Evolutionary conservation across 2,113 vertebrate species (phyloP), one percentile per base, ranked within the genome.

Genomic region (Electrona antarctica): DNA sequence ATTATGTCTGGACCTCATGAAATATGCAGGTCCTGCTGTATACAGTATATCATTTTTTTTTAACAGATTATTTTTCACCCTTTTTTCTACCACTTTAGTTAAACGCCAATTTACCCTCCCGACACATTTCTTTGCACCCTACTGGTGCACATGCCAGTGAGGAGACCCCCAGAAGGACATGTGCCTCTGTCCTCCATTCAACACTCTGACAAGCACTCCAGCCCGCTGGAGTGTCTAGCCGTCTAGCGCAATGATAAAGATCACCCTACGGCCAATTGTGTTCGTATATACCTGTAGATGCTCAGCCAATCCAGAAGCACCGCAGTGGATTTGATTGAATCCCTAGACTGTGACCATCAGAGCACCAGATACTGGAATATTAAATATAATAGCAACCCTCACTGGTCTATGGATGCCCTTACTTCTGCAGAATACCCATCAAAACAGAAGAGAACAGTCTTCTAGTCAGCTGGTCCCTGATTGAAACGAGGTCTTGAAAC

Each of bases 321-420:
- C 33, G 33, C 57, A 9, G 57, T 56, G n/a, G 50, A 52, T 13
- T 52, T 52, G 50, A 13, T 52, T 41, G 33, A 41, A 41, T 41
- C 33, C 5, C 33, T 41, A 41, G 33, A 41, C 33, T 41, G 33
- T 41, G 33, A 21, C 3, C 33, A 41, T 6, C 33, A 6, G 33
- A 41, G 33, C 33, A 41, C 33, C 7, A 46, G 56, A n/a, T 15
- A 8, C 57, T 59, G 2, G 9, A 62, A 8, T 56, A 11, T 13
- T 52, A 11, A 52, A 60, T 60, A 64, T 49, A 12, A 41, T 41
- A 41, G 33, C 21, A 60, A 13, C 13, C 1, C 59, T 63, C 55
- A 47, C 6, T n/a, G 65, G 33, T 55, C 21, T 64, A 76, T 76
- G 79, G 77, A 59, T 75, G 29, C 71, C 1, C 64, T 10, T 68